These are phyloP conservation scores for Neoaliturus tenellus DNA, from an alignment of 2,888 invertebrate genomes.

Conservation along the genomic window DNA sequence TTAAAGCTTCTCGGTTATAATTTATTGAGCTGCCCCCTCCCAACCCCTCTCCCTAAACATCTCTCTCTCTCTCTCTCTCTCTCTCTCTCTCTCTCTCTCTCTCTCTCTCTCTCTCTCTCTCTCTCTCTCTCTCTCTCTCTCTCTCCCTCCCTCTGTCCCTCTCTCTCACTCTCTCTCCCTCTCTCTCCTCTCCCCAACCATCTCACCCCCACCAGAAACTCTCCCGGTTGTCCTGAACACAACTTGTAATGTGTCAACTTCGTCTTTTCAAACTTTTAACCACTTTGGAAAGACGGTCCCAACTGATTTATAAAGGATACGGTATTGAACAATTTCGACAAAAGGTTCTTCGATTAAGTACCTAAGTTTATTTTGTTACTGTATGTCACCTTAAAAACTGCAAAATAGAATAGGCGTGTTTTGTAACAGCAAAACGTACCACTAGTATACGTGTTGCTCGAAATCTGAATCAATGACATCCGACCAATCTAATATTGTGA, in stretches of 20 bases:
- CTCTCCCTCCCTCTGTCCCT: no score
- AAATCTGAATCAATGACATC: no score
- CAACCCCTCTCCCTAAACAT: not conserved
- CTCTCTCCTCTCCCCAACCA: not conserved
- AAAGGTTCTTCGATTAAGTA: not conserved
- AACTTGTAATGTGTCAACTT: conserved; percentile 35
- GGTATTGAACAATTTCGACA: conserved; percentile 4
- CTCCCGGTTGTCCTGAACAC: not conserved
- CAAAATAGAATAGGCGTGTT: not conserved
- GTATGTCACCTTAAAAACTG: no score
- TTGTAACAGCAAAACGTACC: no score
- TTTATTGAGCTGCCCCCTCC: conserved; percentile 5
- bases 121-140: no score
- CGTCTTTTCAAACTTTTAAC: conserved; percentile 35
- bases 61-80: no score
- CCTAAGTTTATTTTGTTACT: no score
- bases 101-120: no score
- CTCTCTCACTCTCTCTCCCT: not conserved
- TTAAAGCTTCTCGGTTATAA: conserved; percentile 35
- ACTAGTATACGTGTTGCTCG: no score
- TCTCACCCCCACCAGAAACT: not conserved
- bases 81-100: no score
- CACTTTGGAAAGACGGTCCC: conserved; percentile 33
- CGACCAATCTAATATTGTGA: no score
- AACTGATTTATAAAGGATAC: conserved; percentile 27